phyloP scores from a whole-genome alignment of 2,113 vertebrate species.

The Propithecus coquereli region DNA sequence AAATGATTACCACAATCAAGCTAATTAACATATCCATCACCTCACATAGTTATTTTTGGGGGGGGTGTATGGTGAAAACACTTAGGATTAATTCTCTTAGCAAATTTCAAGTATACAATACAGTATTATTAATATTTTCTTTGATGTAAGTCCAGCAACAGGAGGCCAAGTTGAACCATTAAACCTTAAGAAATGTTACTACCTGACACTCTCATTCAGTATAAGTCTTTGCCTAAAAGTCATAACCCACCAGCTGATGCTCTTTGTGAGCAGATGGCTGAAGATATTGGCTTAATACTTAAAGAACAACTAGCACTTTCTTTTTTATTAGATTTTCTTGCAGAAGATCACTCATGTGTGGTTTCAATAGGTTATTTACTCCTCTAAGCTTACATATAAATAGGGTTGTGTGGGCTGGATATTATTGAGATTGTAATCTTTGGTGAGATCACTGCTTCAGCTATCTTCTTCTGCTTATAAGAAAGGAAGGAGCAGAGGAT shows the following conservation, averaged over 20 bases:
- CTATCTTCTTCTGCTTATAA: neutral
- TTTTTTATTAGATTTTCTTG: slow-evolving; percentile 23
- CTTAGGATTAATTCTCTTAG: neutral
- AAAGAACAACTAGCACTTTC: neutral
- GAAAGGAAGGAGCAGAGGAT: neutral
- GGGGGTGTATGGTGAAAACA: neutral
- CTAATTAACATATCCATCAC: neutral
- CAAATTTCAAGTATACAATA: neutral
- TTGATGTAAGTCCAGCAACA: neutral
- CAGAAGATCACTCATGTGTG: neutral
- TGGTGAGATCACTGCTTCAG: neutral
- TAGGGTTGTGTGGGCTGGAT: neutral
- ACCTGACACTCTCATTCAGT: neutral
- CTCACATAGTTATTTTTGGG: neutral
- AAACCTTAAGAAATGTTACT: neutral
- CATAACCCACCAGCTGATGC: neutral
- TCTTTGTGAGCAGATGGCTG: neutral
- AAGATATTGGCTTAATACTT: neutral
- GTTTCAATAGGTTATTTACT: neutral
- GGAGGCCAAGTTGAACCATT: neutral
- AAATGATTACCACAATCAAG: neutral
- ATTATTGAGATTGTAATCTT: neutral
- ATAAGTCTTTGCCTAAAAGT: neutral
- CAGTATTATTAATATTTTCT: neutral
- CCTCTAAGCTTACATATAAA: neutral